A percentile compares a stretch with the other conserved stretches of the same genome.
phyloP scores from a whole-genome alignment of 2,797 vertebrate species.

The Poeciliopsis infans region DNA sequence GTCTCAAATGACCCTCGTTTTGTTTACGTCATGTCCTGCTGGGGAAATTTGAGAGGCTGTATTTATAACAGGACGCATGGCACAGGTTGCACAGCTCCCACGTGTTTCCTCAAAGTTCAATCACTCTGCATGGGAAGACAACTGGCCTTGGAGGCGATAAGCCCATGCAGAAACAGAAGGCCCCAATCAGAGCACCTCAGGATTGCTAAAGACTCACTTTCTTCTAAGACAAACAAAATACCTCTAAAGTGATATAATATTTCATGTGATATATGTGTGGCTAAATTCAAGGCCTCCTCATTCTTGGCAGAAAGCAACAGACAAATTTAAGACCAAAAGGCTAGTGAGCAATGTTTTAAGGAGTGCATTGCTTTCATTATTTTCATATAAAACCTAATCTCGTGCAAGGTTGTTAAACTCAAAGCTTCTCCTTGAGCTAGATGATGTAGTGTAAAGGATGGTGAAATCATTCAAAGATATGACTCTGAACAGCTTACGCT shows the following conservation, averaged over 20 bases:
- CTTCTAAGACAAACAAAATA: constrained; percentile 66
- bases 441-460: constrained; percentile 45
- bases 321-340: constrained; percentile 56
- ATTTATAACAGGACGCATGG: constrained; percentile 62
- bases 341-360: constrained; percentile 44
- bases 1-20: constrained; percentile 51
- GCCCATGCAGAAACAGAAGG: constrained; percentile 46
- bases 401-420: constrained; percentile 65
- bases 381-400: constrained; percentile 66
- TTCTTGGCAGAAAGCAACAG: constrained; percentile 58
- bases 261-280: constrained; percentile 57
- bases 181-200: constrained; percentile 64
- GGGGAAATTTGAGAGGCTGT: constrained; percentile 45
- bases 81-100: constrained; percentile 49
- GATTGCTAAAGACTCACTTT: constrained; percentile 58
- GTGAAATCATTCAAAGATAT: constrained; percentile 46
- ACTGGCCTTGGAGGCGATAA: constrained; percentile 66
- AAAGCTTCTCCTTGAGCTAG: constrained; percentile 57
- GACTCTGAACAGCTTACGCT: constrained; percentile 40
- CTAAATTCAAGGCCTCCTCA: constrained; percentile 64
- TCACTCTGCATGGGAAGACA: constrained; percentile 50
- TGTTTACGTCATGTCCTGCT: constrained; percentile 68
- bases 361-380: constrained; percentile 65
- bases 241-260: constrained; percentile 63
- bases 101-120: constrained; percentile 59